Percentiles rank a stretch among this genome's conserved stretches.
phyloP scores from a whole-genome alignment of 2,797 vertebrate genomes.

The Sandelia bainsii region DNA sequence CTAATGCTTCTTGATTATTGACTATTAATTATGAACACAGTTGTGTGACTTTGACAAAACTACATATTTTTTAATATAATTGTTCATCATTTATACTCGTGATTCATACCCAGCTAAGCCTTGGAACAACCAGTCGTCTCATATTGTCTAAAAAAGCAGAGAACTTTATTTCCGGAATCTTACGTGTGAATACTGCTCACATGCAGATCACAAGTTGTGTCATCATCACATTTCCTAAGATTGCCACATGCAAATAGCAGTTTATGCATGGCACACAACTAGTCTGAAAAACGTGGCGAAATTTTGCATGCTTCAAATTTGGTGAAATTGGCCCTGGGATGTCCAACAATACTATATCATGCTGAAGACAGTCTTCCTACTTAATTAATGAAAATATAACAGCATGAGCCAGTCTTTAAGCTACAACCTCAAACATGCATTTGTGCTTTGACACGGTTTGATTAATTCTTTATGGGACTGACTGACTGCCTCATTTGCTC shows the following conservation, averaged over 20 bases:
- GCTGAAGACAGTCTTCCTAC: background rate
- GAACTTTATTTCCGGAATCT: constrained; percentile 3
- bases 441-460: background rate
- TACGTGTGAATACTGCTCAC: background rate
- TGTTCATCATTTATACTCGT: too few relatives aligned
- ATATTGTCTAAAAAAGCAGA: background rate
- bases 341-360: background rate
- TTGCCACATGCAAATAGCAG: background rate
- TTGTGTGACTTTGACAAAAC: background rate
- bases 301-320: background rate
- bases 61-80: too few relatives aligned
- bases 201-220: background rate
- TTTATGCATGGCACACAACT: background rate
- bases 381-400: background rate
- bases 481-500: constrained; percentile 23
- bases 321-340: background rate
- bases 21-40: background rate
- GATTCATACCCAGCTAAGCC: background rate
- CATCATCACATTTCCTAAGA: background rate
- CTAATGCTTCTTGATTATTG: background rate
- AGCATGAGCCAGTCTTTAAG: background rate
- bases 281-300: too few relatives aligned
- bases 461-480: constrained; percentile 10
- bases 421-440: background rate
- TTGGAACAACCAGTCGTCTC: constrained; percentile 8